A percentile compares a stretch with the other conserved stretches of the same genome.
Conservation (phyloP, 1,140 invertebrate genomes). For the Chironomus striatipennis region DNA sequence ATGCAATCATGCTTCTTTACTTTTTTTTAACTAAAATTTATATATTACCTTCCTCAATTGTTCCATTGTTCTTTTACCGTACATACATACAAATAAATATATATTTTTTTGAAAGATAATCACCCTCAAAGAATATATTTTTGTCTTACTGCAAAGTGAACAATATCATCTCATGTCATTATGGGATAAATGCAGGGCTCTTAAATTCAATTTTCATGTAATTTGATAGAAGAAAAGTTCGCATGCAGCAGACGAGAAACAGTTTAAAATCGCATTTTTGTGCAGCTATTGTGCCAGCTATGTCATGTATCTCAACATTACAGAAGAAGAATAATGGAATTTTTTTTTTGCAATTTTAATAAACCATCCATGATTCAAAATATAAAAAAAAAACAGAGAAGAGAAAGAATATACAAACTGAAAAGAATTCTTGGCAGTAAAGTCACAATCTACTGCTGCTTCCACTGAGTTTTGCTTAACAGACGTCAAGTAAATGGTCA, state of each 20-base stretch:
- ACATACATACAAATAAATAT: no score
- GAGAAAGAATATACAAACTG: not conserved
- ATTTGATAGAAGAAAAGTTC: constrained; percentile 5
- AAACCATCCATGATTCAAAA: constrained; percentile 8
- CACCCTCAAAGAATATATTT: constrained; percentile 7
- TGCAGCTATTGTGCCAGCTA: not conserved
- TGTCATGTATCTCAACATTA: not conserved
- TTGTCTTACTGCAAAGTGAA: not conserved
- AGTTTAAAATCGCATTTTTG: not conserved
- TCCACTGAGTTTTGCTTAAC: no score
- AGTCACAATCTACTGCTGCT: not conserved
- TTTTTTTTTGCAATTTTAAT: constrained; percentile 5
- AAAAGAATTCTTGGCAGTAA: not conserved
- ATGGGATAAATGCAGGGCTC: constrained; percentile 11
- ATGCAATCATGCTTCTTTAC: no score
- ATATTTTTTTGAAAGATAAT: not conserved
- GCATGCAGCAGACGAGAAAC: no score
- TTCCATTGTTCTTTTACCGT: not conserved
- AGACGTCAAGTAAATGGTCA: not conserved
- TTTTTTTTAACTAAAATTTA: not conserved
- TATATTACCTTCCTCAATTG: no score
- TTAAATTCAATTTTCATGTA: constrained; percentile 15
- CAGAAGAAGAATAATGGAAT: not conserved
- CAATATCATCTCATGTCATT: constrained; percentile 13
- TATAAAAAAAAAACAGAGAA: no score